phyloP scores from a whole-genome alignment of 2,797 vertebrate species.

The Lophotriccus pileatus region DNA sequence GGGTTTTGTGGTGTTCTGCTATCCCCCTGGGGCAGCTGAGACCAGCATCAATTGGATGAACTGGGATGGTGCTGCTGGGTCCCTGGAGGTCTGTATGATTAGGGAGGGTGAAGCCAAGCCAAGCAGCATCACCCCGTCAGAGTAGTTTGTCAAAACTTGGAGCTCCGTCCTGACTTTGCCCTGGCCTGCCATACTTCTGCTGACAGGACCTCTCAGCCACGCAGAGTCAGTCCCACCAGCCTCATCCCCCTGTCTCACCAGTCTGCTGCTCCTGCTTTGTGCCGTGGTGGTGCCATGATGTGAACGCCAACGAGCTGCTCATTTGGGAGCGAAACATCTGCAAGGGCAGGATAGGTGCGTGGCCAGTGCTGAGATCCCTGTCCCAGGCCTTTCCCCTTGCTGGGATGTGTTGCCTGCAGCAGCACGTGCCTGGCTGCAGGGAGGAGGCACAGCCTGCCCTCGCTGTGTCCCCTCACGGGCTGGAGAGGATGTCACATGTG shows the following conservation, averaged over 20 bases:
- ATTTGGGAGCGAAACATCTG: neutral
- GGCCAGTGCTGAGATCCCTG: neutral
- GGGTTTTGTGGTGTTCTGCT: neutral
- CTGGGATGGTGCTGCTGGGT: neutral
- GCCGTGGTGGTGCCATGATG: fast-evolving
- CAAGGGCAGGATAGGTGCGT: fast-evolving
- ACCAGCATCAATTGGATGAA: neutral
- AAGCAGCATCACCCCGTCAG: fast-evolving
- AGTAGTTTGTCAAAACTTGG: neutral
- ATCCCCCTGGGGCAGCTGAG: neutral
- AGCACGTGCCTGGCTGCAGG: neutral
- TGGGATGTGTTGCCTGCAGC: neutral
- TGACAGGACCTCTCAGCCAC: neutral
- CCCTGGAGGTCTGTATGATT: neutral
- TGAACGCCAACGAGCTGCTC: neutral
- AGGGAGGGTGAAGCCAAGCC: neutral
- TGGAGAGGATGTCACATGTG: neutral
- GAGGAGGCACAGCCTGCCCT: neutral
- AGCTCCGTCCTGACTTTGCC: neutral
- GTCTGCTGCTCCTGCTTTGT: neutral
- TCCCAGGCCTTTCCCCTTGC: neutral
- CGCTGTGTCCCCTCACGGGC: neutral
- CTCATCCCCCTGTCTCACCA: neutral
- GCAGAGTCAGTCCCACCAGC: neutral
- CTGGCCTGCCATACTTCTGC: neutral